Base-by-base conservation (phyloP, 2,888 invertebrate genomes). In the Lasioglossum leucozonium region DNA sequence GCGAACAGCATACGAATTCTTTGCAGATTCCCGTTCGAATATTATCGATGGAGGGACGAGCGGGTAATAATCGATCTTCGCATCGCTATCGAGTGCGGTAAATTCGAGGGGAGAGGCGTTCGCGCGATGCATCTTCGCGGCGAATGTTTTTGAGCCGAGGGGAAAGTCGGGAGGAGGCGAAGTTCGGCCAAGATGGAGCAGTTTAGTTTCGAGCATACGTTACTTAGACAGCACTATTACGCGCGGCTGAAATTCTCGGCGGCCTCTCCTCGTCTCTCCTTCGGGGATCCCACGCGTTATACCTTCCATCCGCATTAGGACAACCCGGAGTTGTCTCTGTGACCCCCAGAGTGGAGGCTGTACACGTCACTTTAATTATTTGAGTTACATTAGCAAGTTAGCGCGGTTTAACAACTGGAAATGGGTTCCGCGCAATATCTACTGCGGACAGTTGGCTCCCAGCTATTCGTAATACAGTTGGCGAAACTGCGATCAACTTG, bases 331-430 rank as follows among this genome's bases (percentile, higher is more conserved):
- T 85, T 88, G 85, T 81, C 82, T 76, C 75, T 72, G 78, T 79
- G 79, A 85, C 77, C 74, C 74, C 83, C 62, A 47, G 71, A 82
- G 51, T 51, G 83, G 79, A 74, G 77, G 71, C 86, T 86, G 87
- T 83, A 89, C 85, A 44, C 85, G 89, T 88, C 89, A 87, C 89
- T 89, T 89, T 89, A 90, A 90, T 91, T 91, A 89, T 90, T 90
- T 87, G 77, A 88, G 88, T 89, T 88, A 87, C 91, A 88, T 89
- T 86, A 89, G 83, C 83, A 86, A 90, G 83, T 90, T 91, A 87
- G 88, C 58, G 51, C 34, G 84, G 85, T 83, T 87, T 82, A 90
- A 91, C 91, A 91, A 81, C 74, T 83, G 89, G 89, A 90, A 91
- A 90, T 88, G 79, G 85, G 67, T 84, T 81, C 82, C 85, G 77